These are phyloP conservation scores for Eumeta japonica DNA, from an alignment of 1,140 invertebrate genomes.

Conservation along the genomic window DNA sequence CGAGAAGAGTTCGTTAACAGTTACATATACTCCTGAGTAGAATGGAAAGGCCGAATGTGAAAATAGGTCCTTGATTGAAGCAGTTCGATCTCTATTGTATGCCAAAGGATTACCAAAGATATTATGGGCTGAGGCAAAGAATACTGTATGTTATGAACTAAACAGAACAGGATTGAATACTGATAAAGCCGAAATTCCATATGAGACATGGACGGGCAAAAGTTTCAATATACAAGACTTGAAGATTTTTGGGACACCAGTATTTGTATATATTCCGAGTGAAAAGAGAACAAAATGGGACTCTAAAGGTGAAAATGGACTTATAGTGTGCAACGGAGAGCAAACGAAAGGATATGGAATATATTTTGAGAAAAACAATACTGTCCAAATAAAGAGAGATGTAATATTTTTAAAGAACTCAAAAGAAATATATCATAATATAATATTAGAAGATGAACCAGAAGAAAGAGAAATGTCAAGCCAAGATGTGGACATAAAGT, in stretches of 20 bases:
- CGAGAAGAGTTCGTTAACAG: constrained; percentile 30
- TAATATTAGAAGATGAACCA: too few species aligned
- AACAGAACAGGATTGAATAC: constrained; percentile 30
- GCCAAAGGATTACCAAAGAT: constrained; percentile 16
- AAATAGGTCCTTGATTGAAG: constrained; percentile 42
- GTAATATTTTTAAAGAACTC: too few species aligned
- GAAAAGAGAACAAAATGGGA: constrained; percentile 27
- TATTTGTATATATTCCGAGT: constrained; percentile 28
- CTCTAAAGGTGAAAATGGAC: constrained; percentile 18
- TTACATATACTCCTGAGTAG: constrained; percentile 45
- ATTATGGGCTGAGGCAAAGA: constrained; percentile 31
- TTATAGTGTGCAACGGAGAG: constrained; percentile 28
- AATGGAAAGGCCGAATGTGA: constrained; percentile 47
- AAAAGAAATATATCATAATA: too few species aligned
- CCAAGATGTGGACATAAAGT: too few species aligned
- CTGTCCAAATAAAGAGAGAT: too few species aligned
- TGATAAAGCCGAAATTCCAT: constrained; percentile 27
- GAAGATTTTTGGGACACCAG: constrained; percentile 28
- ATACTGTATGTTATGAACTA: constrained; percentile 29
- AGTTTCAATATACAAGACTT: constrained; percentile 16
- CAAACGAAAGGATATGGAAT: constrained; percentile 10
- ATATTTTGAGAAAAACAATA: too few species aligned
- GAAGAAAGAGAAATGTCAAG: too few species aligned
- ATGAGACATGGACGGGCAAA: constrained; percentile 26
- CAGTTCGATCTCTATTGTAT: constrained; percentile 30